A percentile compares a stretch with the other conserved stretches of the same genome.
Evolutionary conservation across 2,113 vertebrate genomes (phyloP).

Genomic region (Ceyx cyanopectus): DNA sequence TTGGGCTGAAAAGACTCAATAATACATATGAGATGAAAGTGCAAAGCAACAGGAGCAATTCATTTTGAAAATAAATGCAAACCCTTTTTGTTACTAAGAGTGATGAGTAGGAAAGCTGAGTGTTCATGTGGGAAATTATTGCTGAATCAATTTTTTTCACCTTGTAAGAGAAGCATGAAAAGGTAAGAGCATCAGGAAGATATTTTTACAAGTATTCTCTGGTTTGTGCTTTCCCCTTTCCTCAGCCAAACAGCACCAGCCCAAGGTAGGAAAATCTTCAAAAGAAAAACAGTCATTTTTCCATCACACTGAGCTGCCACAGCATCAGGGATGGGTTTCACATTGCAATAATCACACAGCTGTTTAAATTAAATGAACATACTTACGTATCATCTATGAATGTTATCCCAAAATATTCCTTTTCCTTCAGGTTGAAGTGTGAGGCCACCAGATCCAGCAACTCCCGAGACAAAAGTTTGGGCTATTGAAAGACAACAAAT

Average conservation of each 20-base stretch:
- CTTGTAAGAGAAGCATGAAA: neutral
- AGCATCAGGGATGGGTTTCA: neutral
- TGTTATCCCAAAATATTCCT: constrained; percentile 96
- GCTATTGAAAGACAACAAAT: constrained; percentile 76
- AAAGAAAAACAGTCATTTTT: neutral
- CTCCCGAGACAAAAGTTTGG: constrained; percentile 93
- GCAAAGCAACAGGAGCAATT: neutral
- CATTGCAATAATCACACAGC: neutral
- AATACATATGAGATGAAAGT: neutral
- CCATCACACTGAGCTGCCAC: neutral
- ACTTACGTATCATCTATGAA: constrained; percentile 95
- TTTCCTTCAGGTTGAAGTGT: constrained; percentile 97
- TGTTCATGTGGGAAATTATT: neutral
- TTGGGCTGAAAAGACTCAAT: neutral
- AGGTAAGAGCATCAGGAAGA: neutral
- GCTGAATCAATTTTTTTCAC: neutral
- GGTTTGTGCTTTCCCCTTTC: neutral
- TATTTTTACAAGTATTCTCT: neutral
- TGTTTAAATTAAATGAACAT: neutral
- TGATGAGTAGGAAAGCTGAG: neutral
- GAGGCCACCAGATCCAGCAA: constrained; percentile 95
- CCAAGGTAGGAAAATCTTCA: neutral
- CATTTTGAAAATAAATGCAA: neutral
- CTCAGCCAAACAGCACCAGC: neutral
- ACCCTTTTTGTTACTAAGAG: neutral